Base-by-base conservation (phyloP, 2,888 invertebrate species). In the Mallateleia sp. region DNA sequence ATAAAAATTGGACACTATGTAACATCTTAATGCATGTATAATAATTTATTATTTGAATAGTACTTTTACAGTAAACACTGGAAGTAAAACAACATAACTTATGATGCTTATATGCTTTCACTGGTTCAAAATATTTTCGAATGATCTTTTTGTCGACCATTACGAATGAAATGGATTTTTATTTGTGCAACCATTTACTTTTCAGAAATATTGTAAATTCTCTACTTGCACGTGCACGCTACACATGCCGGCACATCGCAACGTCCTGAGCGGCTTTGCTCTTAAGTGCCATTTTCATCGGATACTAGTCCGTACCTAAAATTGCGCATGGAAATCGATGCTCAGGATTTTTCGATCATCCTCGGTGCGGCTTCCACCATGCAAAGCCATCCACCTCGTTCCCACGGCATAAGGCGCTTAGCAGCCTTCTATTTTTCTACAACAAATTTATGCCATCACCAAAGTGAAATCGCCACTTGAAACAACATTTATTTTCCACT, bases 401-500 rank as follows among this genome's bases (percentile, higher is more conserved):
- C 92, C 91, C 91, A 91, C 92, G 91, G 89, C 90, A 88, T 94
- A 94, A 94, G 93, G 92, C 94, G 94, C 94, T 95, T 95, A 94
- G 90, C 91, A 89, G 91, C 52, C 77, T 91, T 93, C 92, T 87
- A 84, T 87, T 94, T 94, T 93, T 94, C 92, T 92, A 91, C 89
- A 90, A 85, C 90, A 93, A 93, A 93, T 93, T 94, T 93, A 93
- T 94, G 93, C 94, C 93, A 92, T 92, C 91, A 91, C 87, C 89
- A 66, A 69, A 66, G 54, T 52, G 82, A 77, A 85, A 75, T 69
- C 67, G 67, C 58, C 89, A 85, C 60, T 89, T 90, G 88, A 47
- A 75, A 78, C 91, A 93, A 94, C 93, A 94, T 93, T 93, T 92
- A 92, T 91, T 83, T 91, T 92, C 24, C 60, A 42, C 32, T 38